A percentile compares a stretch with the other conserved stretches of the same genome.
These are phyloP conservation scores for Periplaneta americana DNA, from an alignment of 1,140 invertebrate genomes.

Conservation along the genomic window DNA sequence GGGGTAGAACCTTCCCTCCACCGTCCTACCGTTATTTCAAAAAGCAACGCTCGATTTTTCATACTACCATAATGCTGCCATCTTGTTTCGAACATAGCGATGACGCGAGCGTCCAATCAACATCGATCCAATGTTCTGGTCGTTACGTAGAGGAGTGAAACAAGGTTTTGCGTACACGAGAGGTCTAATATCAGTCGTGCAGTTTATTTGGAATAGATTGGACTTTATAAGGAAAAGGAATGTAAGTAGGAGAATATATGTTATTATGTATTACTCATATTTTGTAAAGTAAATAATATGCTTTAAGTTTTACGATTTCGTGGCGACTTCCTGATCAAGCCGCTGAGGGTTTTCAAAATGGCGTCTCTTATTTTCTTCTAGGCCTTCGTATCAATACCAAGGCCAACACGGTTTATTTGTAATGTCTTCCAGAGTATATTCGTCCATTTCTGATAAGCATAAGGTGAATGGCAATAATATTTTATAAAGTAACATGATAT, in stretches of 20 bases:
- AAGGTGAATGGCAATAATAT: neutral
- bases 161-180: neutral
- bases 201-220: neutral
- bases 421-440: neutral
- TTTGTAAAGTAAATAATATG: neutral
- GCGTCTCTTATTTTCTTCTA: neutral
- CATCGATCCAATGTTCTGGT: constrained; percentile 8
- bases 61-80: neutral
- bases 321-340: neutral
- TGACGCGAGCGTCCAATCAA: neutral
- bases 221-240: neutral
- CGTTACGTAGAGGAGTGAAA: neutral
- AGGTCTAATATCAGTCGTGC: neutral
- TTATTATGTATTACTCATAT: neutral
- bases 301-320: neutral
- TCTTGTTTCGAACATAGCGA: neutral
- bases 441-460: neutral
- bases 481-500: neutral
- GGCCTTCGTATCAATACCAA: neutral
- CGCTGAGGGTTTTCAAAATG: neutral
- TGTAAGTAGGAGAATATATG: neutral
- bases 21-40: no score
- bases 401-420: neutral
- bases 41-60: neutral
- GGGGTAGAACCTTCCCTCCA: no score